Evolutionary conservation across 2,888 invertebrate species (phyloP).

Genomic region (Xestia ashworthii): DNA sequence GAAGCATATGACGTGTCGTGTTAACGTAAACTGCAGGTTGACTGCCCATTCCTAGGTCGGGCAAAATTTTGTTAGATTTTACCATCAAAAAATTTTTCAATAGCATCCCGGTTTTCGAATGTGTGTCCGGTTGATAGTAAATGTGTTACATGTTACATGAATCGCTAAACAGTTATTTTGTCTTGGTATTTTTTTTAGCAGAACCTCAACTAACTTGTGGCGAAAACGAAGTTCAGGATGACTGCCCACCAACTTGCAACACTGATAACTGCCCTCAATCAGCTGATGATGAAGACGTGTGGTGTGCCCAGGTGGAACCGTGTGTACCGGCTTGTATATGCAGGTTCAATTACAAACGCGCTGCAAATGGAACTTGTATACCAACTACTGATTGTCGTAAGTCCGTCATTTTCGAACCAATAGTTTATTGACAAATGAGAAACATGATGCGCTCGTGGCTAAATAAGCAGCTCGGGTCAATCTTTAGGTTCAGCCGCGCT

Average conservation of each 20-base stretch:
- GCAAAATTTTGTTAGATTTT: not conserved
- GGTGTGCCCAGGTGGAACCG: conserved; percentile 59
- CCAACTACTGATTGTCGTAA: conserved; percentile 71
- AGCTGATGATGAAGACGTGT: conserved; percentile 48
- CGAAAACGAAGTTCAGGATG: conserved; percentile 64
- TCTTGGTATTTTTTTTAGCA: not conserved
- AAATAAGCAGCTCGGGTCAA: no score
- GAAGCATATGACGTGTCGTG: not conserved
- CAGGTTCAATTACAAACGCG: conserved; percentile 70
- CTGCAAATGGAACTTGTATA: conserved; percentile 73
- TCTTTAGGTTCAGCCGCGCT: no score
- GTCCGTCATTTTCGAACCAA: conserved; percentile 35
- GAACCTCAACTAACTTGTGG: conserved; percentile 52
- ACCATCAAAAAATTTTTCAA: not conserved
- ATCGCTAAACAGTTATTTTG: no score
- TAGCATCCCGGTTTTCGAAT: not conserved
- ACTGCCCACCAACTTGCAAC: conserved; percentile 69
- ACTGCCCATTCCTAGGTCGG: not conserved
- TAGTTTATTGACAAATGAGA: not conserved
- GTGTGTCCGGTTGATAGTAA: not conserved
- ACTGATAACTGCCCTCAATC: conserved; percentile 71
- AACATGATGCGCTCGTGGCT: no score
- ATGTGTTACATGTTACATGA: not conserved
- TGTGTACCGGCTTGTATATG: conserved; percentile 75
- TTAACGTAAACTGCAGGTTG: not conserved